These are phyloP conservation scores for Phylloscopus whistleri DNA, from an alignment of 2,113 vertebrate genomes.

Conservation along the genomic window DNA sequence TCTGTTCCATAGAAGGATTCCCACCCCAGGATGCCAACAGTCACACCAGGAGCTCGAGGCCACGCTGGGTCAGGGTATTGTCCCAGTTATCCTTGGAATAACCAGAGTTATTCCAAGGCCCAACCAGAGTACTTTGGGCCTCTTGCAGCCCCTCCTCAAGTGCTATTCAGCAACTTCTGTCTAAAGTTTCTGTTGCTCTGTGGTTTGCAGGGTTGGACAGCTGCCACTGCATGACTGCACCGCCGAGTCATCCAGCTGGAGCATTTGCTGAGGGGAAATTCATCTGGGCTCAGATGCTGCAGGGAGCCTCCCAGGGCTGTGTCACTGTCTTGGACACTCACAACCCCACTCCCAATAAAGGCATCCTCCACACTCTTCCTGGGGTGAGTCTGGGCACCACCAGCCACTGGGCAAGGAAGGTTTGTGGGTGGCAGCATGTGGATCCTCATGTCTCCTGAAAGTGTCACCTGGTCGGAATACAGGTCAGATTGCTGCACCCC, in stretches of 20 bases:
- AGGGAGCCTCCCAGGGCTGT: neutral
- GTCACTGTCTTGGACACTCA: neutral
- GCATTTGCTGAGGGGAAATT: neutral
- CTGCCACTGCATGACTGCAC: neutral
- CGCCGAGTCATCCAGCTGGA: accelerated
- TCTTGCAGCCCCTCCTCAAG: neutral
- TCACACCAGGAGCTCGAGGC: neutral
- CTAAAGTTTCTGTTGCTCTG: neutral
- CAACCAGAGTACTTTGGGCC: neutral
- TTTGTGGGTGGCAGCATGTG: neutral
- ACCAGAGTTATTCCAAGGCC: too few species aligned
- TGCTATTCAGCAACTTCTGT: neutral
- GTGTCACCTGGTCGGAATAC: neutral
- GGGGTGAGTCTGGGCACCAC: neutral
- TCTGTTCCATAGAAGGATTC: neutral
- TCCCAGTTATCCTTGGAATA: neutral
- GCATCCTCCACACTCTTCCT: neutral
- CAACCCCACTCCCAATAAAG: neutral
- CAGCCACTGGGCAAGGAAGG: neutral
- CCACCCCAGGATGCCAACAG: neutral
- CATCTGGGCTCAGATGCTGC: neutral
- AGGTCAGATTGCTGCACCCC: neutral
- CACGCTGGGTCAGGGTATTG: accelerated
- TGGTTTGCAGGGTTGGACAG: neutral
- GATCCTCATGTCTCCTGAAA: neutral